A percentile compares a stretch with the other conserved stretches of the same genome.
phyloP scores from a whole-genome alignment of 2,888 invertebrate species.

The Scrobipalpa costella region DNA sequence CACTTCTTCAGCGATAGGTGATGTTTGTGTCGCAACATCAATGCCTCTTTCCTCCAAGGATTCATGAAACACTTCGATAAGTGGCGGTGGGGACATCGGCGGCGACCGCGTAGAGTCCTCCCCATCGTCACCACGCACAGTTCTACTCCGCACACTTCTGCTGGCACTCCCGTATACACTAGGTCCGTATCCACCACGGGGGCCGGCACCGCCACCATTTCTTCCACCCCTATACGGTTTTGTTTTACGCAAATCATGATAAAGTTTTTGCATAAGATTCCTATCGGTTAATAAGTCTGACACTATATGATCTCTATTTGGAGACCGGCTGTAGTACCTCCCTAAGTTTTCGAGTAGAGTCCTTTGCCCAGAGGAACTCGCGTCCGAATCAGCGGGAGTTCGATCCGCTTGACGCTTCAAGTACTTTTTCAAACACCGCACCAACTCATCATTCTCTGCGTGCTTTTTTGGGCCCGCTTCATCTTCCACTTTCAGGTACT shows the following conservation, averaged over 20 bases:
- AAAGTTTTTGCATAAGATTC: slow-evolving; percentile 86
- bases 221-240: slow-evolving; percentile 76
- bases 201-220: slow-evolving; percentile 69
- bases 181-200: slow-evolving; percentile 61
- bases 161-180: slow-evolving; percentile 66
- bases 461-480: slow-evolving; percentile 69
- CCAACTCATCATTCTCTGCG: slow-evolving; percentile 83
- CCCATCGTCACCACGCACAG: slow-evolving; percentile 53
- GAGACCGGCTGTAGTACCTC: slow-evolving; percentile 84
- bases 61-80: slow-evolving; percentile 85
- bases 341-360: slow-evolving; percentile 84
- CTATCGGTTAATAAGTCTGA: slow-evolving; percentile 87
- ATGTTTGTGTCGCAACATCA: slow-evolving; percentile 83
- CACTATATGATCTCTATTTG: slow-evolving; percentile 85
- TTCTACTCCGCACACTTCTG: slow-evolving; percentile 55
- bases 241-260: slow-evolving; percentile 86
- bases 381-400: slow-evolving; percentile 53
- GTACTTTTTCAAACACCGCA: slow-evolving; percentile 83
- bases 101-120: slow-evolving; percentile 61
- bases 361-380: slow-evolving; percentile 65
- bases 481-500: slow-evolving; percentile 83
- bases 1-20: slow-evolving; percentile 80
- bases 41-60: slow-evolving; percentile 78
- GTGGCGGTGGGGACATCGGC: slow-evolving; percentile 83
- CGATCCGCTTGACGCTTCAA: slow-evolving; percentile 67